A percentile compares a stretch with the other conserved stretches of the same genome.
Evolutionary conservation across 2,113 vertebrate species (phyloP).

Genomic region (Coturnix japonica): DNA sequence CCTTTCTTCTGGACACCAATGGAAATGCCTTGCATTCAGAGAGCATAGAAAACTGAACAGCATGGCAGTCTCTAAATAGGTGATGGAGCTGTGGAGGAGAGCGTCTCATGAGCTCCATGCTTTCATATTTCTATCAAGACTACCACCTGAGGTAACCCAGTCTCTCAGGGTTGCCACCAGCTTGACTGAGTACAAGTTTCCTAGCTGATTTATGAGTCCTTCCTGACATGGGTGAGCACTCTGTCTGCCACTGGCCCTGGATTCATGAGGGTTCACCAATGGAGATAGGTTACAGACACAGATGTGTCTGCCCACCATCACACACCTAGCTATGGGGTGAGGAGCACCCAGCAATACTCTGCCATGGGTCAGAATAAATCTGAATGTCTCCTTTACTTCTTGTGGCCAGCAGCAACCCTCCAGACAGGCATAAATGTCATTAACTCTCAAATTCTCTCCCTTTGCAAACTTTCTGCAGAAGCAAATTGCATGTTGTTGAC

Average conservation of each 20-base stretch:
- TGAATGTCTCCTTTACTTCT: background rate
- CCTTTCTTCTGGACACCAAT: background rate
- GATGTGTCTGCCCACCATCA: background rate
- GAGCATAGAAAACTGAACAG: background rate
- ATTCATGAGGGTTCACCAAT: background rate
- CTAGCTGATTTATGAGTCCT: background rate
- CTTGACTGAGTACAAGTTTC: background rate
- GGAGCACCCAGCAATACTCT: background rate
- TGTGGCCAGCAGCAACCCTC: background rate
- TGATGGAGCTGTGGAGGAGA: background rate
- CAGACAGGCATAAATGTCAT: background rate
- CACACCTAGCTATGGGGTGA: background rate
- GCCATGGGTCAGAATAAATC: background rate
- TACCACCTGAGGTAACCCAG: accelerated
- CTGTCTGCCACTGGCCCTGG: background rate
- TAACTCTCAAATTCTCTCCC: background rate
- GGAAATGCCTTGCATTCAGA: background rate
- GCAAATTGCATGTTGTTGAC: background rate
- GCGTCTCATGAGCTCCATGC: background rate
- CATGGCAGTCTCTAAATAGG: background rate
- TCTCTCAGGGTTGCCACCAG: background rate
- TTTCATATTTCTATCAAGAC: background rate
- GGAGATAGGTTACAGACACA: background rate
- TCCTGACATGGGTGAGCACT: background rate
- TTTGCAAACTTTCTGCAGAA: background rate